Evolutionary conservation across 2,888 invertebrate species (phyloP).

Genomic region (Polyommatus iphigenia): DNA sequence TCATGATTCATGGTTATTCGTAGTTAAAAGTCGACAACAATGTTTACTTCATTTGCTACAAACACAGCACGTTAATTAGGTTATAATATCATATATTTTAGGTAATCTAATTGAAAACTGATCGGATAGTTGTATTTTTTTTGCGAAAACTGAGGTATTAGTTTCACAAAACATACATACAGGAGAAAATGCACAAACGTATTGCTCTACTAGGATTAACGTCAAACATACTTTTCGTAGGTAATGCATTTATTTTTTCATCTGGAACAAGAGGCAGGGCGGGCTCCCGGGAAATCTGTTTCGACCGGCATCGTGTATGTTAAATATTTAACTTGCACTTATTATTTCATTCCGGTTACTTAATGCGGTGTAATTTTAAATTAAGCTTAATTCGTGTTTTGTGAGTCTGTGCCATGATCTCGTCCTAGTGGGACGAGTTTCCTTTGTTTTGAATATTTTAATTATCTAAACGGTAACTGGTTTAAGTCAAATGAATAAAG

Average conservation of each 20-base stretch:
- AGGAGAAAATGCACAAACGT: too few species aligned
- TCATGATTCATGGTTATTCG: too few species aligned
- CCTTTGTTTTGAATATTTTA: too few species aligned
- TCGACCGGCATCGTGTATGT: neutral
- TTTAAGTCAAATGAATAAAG: too few species aligned
- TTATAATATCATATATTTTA: too few species aligned
- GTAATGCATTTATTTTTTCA: constrained; percentile 11
- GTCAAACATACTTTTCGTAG: neutral
- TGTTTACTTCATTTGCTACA: neutral
- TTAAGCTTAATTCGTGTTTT: neutral
- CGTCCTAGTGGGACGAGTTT: too few species aligned
- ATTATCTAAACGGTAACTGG: too few species aligned
- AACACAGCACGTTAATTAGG: too few species aligned
- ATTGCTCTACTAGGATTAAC: neutral
- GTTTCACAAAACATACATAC: too few species aligned
- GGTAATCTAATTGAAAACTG: too few species aligned
- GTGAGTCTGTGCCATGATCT: neutral
- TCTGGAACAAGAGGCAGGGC: neutral
- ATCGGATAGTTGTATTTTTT: too few species aligned
- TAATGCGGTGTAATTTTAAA: neutral
- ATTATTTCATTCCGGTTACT: constrained; percentile 10
- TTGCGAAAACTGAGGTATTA: too few species aligned
- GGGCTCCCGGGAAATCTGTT: neutral
- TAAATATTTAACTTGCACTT: constrained; percentile 16
- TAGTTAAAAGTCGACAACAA: neutral